phyloP scores from a whole-genome alignment of 2,113 vertebrate species.

The Anoplopoma fimbria region DNA sequence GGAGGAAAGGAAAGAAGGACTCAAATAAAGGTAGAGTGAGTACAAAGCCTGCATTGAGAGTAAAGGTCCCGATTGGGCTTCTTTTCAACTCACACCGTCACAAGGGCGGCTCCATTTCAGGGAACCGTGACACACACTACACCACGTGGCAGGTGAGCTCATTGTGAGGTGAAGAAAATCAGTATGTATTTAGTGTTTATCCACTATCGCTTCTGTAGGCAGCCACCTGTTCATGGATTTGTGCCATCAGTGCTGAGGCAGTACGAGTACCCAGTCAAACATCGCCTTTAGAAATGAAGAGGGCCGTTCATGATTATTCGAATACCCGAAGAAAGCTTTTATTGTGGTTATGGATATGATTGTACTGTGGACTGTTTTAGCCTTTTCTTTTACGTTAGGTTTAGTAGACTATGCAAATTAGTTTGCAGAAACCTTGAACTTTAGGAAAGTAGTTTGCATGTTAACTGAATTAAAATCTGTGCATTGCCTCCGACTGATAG shows the following conservation, averaged over 20 bases:
- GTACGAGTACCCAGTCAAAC: background rate
- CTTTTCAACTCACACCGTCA: constrained; percentile 46
- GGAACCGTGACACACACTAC: constrained; percentile 9
- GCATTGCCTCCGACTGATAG: too few relatives aligned
- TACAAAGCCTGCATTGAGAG: constrained; percentile 62
- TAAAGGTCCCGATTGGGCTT: constrained; percentile 16
- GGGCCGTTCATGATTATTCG: background rate
- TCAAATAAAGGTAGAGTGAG: constrained; percentile 28
- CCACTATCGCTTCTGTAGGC: background rate
- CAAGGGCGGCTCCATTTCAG: constrained; percentile 49
- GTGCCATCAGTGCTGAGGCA: background rate
- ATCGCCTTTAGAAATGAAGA: background rate
- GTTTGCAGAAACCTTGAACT: background rate
- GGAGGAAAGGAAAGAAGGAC: constrained; percentile 15
- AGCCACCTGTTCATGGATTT: constrained; percentile 10
- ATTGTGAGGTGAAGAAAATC: constrained; percentile 21
- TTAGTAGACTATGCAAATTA: background rate
- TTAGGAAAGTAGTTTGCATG: background rate
- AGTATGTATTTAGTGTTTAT: background rate
- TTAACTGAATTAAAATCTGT: background rate
- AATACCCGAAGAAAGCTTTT: background rate
- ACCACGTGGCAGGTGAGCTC: constrained; percentile 25
- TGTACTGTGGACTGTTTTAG: background rate
- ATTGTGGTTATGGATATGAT: background rate
- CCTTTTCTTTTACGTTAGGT: background rate